Base-by-base conservation (phyloP, 1,140 invertebrate species). In the Holcopasites calliopsidis region DNA sequence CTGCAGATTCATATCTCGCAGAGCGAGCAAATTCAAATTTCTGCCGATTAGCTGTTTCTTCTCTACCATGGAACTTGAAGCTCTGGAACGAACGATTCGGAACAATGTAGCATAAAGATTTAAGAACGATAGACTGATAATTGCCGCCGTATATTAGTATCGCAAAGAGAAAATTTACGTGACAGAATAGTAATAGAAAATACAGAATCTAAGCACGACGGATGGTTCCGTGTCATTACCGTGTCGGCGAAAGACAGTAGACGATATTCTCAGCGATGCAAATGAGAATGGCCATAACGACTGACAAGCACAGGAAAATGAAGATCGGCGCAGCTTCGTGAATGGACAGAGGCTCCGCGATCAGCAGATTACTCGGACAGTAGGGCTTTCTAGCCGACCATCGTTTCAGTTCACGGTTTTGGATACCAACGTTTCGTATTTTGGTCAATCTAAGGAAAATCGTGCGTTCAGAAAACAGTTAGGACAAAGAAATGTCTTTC, bases 261-360 rank as follows among this genome's bases (percentile, higher is more conserved):
- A 80, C 0, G 7, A 83, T 18, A 23, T 83, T 80, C 13, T 84
- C 82, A 6, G 33, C 16, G 11, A 77, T 38, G 55, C 78, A 85
- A 16, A 85, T 68, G 0, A 74, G 18, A 5, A 82, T 11, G 3
- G 83, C 62, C 16, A 85, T 7, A 10, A 18, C 5, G 2, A 55
- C 47, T 10, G 60, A 44, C 2, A 79, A 16, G 7, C 55, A 7
- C 6, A 85, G 23, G 3, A 85, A 81, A 1, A 72, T 52, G 5
- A 85, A 73, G 21, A 84, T 5, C 4, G 82, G 77, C 0, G 52
- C 55, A 26, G 79, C 72, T 69, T 85, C 83, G 1, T 77, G 60
- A 28, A 85, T 85, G 38, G 83, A 77, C 40, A 85, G n/a, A 10
- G 83, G 61, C 42, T 82, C 75, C 0, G 73, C 79, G 23, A 81